Percentiles rank a stretch among this genome's conserved stretches.
phyloP scores from a whole-genome alignment of 1,140 invertebrate genomes.

The Olivierus martensii region DNA sequence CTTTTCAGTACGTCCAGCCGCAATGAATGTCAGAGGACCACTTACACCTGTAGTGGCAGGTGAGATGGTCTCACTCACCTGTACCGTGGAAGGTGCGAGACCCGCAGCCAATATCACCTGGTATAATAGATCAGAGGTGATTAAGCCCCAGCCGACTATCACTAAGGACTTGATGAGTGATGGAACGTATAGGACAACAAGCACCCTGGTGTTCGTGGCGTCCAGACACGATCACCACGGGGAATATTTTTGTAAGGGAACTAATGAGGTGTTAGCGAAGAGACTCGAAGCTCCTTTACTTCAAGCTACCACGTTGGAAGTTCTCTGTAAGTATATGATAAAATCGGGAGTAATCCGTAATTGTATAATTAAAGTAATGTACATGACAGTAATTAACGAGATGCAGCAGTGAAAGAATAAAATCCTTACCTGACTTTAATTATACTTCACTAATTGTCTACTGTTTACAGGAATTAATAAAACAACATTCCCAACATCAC shows the following conservation, averaged over 20 bases:
- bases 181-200: conserved; percentile 21
- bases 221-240: conserved; percentile 22
- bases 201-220: conserved; percentile 22
- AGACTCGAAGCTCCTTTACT: conserved; percentile 23
- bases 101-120: conserved; percentile 25
- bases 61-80: conserved; percentile 23
- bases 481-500: no score
- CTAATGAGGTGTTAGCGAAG: conserved; percentile 22
- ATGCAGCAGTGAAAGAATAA: no score
- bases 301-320: conserved; percentile 21
- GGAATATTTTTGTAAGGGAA: conserved; percentile 25
- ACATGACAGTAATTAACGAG: no score
- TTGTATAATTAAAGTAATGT: no score
- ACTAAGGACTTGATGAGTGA: conserved; percentile 20
- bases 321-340: conserved; percentile 22
- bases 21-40: conserved; percentile 18
- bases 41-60: conserved; percentile 21
- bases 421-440: no score
- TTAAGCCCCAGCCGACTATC: conserved; percentile 16
- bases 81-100: conserved; percentile 23
- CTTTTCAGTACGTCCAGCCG: conserved; percentile 20
- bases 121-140: conserved; percentile 25
- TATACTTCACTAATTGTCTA: no score
- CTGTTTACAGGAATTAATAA: no score
- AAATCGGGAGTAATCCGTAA: no score